These are phyloP conservation scores for Fistularia commersonii DNA, from an alignment of 2,797 vertebrate genomes.

Conservation along the genomic window DNA sequence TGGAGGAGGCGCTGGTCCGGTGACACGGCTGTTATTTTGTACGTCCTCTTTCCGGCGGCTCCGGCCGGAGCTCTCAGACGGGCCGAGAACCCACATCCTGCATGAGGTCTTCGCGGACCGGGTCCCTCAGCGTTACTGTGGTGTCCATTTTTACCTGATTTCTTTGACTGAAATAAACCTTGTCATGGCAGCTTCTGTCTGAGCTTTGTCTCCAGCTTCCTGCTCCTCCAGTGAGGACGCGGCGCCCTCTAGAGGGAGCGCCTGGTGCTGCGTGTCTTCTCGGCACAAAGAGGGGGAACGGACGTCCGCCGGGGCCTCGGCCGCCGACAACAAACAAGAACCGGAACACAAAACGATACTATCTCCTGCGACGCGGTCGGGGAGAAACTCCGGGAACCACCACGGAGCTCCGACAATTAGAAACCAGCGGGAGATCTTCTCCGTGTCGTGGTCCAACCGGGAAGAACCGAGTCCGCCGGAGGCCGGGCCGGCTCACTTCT, in stretches of 20 bases:
- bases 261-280: slow-evolving; percentile 8
- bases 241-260: slow-evolving; percentile 70
- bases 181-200: slow-evolving; percentile 32
- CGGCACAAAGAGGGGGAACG: neutral
- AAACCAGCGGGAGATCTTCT: too few relatives aligned
- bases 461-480: too few relatives aligned
- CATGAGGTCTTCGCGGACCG: slow-evolving; percentile 75
- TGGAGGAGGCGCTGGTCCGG: slow-evolving; percentile 59
- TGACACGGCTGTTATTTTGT: slow-evolving; percentile 74
- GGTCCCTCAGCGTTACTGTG: slow-evolving; percentile 71
- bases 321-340: too few relatives aligned
- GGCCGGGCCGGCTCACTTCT: slow-evolving; percentile 65
- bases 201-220: neutral
- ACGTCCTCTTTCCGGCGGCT: slow-evolving; percentile 67
- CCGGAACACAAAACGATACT: too few relatives aligned
- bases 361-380: too few relatives aligned
- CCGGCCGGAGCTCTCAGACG: slow-evolving; percentile 55
- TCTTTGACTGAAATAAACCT: slow-evolving; percentile 80
- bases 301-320: neutral
- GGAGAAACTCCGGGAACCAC: too few relatives aligned
- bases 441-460: too few relatives aligned
- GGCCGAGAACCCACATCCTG: slow-evolving; percentile 67
- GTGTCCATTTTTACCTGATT: slow-evolving; percentile 77
- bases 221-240: slow-evolving; percentile 51
- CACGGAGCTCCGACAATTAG: too few relatives aligned